A percentile compares a stretch with the other conserved stretches of the same genome.
phyloP scores from a whole-genome alignment of 2,888 invertebrate genomes.

The Lepidocyrtoides sp. region DNA sequence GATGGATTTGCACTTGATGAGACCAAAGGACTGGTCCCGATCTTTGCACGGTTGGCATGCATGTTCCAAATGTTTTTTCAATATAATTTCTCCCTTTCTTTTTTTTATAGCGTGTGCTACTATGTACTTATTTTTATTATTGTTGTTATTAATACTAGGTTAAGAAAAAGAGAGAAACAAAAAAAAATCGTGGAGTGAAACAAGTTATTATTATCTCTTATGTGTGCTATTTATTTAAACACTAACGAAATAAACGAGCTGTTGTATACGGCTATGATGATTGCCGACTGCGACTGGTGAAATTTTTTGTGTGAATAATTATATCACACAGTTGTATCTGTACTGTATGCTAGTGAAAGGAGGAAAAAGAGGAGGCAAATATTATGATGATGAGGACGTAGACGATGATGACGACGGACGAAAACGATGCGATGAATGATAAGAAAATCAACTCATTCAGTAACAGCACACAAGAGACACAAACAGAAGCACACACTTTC shows the following conservation, averaged over 20 bases:
- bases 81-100: slow-evolving; percentile 16
- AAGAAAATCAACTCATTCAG: slow-evolving; percentile 18
- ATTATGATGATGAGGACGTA: neutral
- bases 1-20: slow-evolving; percentile 83
- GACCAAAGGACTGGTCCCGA: slow-evolving; percentile 85
- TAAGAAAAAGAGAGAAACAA: too few relatives aligned
- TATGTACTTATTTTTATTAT: neutral
- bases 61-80: slow-evolving; percentile 67
- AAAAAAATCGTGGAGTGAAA: too few relatives aligned
- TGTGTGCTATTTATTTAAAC: too few relatives aligned
- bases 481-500: neutral
- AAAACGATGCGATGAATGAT: too few relatives aligned
- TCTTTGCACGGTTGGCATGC: slow-evolving; percentile 84
- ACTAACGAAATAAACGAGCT: too few relatives aligned
- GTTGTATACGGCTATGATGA: neutral
- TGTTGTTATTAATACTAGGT: too few relatives aligned
- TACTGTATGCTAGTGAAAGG: too few relatives aligned
- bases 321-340: too few relatives aligned
- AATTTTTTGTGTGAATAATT: neutral
- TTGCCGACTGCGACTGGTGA: neutral
- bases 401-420: neutral
- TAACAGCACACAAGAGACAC: slow-evolving; percentile 19
- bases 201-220: too few relatives aligned
- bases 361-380: neutral
- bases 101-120: neutral